Conservation (phyloP, 2,888 invertebrate genomes). For the Sphaerolaimus hirsutus region DNA sequence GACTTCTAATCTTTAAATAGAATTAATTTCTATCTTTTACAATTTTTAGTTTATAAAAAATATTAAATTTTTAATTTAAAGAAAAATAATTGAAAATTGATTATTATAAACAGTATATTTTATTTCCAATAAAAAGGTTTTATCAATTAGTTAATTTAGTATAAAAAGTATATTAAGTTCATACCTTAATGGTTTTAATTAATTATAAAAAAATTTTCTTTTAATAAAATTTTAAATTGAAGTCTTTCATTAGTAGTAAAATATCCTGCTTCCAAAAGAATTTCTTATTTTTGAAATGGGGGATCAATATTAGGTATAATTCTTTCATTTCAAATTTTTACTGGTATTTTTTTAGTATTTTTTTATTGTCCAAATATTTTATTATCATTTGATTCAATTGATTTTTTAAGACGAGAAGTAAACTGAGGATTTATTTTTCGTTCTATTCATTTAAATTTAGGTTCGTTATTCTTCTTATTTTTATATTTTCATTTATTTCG, state of each 20-base stretch:
- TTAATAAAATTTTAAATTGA: constrained; percentile 9
- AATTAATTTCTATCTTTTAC: too few species aligned
- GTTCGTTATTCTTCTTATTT: constrained; percentile 16
- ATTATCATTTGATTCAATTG: constrained; percentile 22
- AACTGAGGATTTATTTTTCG: constrained; percentile 18
- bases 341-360: constrained; percentile 24
- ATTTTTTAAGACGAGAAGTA: constrained; percentile 23
- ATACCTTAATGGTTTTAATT: too few species aligned
- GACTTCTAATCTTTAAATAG: too few species aligned
- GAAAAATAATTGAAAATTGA: too few species aligned
- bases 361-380: constrained; percentile 21
- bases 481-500: constrained; percentile 24
- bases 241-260: not conserved
- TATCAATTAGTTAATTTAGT: too few species aligned
- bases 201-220: not conserved
- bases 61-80: too few species aligned
- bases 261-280: constrained; percentile 7
- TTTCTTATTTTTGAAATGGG: constrained; percentile 22
- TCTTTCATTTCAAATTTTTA: constrained; percentile 22
- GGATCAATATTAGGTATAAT: constrained; percentile 24
- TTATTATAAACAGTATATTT: too few species aligned
- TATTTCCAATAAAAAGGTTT: too few species aligned
- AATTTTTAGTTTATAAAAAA: too few species aligned
- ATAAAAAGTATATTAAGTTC: not conserved
- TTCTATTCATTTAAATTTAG: constrained; percentile 16